These are phyloP conservation scores for Sinodicranocentrus sp. DNA, from an alignment of 2,888 invertebrate species.

Conservation along the genomic window DNA sequence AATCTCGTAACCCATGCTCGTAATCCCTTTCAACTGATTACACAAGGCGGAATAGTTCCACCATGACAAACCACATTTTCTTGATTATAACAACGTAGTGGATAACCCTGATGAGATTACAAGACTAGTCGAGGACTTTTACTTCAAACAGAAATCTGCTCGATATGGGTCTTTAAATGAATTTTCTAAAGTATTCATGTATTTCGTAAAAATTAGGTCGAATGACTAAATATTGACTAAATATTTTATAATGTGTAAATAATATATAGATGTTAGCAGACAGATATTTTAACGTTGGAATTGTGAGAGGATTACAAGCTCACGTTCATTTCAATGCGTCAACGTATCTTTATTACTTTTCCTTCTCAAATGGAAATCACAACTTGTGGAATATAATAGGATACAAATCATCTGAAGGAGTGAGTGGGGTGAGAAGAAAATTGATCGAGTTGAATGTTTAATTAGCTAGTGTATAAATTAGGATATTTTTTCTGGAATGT, in stretches of 20 bases:
- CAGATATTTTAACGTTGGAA: conserved; percentile 70
- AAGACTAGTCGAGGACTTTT: conserved; percentile 67
- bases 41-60: too few species aligned
- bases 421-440: conserved; percentile 69
- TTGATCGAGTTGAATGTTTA: too few species aligned
- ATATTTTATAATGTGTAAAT: not conserved
- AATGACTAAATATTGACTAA: not conserved
- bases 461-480: too few species aligned
- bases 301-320: conserved; percentile 68
- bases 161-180: conserved; percentile 21
- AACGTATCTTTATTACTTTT: conserved; percentile 70
- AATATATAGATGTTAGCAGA: conserved; percentile 73
- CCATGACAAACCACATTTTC: conserved; percentile 57
- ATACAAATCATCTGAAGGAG: conserved; percentile 24
- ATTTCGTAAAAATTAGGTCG: not conserved
- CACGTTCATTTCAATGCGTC: conserved; percentile 61
- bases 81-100: conserved; percentile 65
- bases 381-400: conserved; percentile 63
- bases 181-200: conserved; percentile 59
- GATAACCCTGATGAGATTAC: conserved; percentile 31
- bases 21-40: too few species aligned
- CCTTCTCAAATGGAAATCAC: conserved; percentile 68
- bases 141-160: conserved; percentile 60
- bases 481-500: too few species aligned
- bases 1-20: too few species aligned